Conservation (phyloP, 2,113 vertebrate species). For the Gambusia affinis region DNA sequence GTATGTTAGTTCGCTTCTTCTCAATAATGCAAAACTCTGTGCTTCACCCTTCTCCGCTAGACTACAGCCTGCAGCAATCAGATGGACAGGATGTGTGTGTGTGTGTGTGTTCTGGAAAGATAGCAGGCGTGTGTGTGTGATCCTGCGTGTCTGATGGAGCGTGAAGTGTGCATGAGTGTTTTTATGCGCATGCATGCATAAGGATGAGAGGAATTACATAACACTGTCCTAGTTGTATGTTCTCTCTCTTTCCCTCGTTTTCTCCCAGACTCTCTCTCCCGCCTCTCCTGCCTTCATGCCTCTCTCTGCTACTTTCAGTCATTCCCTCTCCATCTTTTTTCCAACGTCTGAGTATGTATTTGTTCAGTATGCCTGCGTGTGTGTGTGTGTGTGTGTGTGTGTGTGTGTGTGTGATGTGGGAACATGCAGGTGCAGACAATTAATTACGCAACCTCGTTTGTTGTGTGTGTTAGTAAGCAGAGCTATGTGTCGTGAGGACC, state of each 20-base stretch:
- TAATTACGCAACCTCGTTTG: constrained; percentile 14
- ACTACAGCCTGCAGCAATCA: constrained; percentile 73
- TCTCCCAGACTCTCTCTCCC: constrained; percentile 33
- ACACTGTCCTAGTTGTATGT: constrained; percentile 76
- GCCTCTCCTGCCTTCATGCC: constrained; percentile 2
- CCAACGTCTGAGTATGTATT: constrained; percentile 8
- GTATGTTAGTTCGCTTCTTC: constrained; percentile 64
- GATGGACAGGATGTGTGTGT: constrained; percentile 65
- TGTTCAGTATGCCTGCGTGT: background rate
- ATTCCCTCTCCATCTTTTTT: constrained; percentile 6
- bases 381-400: background rate
- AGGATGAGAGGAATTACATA: constrained; percentile 77
- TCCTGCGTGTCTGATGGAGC: constrained; percentile 67
- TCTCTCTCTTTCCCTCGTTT: constrained; percentile 54
- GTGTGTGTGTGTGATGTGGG: background rate
- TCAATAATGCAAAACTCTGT: constrained; percentile 79
- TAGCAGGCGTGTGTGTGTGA: constrained; percentile 57
- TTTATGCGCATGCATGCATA: constrained; percentile 76
- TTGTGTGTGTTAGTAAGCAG: constrained; percentile 11
- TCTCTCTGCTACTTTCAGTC: background rate
- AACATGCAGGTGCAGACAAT: constrained; percentile 20
- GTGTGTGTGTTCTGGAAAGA: constrained; percentile 40
- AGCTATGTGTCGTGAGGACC: constrained; percentile 2
- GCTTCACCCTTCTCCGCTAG: constrained; percentile 62
- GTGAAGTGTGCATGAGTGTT: constrained; percentile 66